phyloP scores from a whole-genome alignment of 2,888 invertebrate genomes.

The Lacanobia oleracea region DNA sequence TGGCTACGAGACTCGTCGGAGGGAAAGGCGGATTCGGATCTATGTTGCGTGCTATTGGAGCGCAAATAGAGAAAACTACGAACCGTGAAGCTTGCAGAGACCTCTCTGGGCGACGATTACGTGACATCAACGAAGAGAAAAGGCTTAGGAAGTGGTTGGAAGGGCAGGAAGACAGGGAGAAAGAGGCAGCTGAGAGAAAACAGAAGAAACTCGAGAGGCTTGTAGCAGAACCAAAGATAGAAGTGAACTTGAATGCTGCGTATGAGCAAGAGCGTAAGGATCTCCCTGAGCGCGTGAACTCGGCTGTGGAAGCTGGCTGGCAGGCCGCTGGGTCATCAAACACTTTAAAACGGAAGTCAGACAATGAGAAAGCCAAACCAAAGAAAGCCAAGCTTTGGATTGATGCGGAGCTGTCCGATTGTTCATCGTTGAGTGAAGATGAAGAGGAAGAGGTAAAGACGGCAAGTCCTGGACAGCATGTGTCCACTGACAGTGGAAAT shows the following conservation, averaged over 20 bases:
- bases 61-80: conserved; percentile 99
- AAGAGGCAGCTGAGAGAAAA: conserved; percentile 94
- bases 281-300: conserved; percentile 95
- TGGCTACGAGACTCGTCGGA: conserved; percentile 92
- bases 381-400: conserved; percentile 89
- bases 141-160: conserved; percentile 97
- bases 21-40: conserved; percentile 99
- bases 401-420: conserved; percentile 88
- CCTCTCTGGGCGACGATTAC: conserved; percentile 97
- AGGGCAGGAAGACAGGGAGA: conserved; percentile 95
- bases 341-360: conserved; percentile 82
- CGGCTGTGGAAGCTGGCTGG: conserved; percentile 96
- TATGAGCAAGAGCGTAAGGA: conserved; percentile 95
- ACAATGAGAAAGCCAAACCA: conserved; percentile 75
- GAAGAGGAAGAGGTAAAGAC: conserved; percentile 74
- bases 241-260: conserved; percentile 93
- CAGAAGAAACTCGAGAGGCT: conserved; percentile 95
- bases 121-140: conserved; percentile 99
- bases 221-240: conserved; percentile 94
- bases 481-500: conserved; percentile 86
- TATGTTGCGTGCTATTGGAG: conserved; percentile 99
- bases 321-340: conserved; percentile 90
- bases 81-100: conserved; percentile 99
- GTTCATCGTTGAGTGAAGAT: conserved; percentile 86
- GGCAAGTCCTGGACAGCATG: conserved; percentile 62